These are phyloP conservation scores for Larimichthys polyactis DNA, from an alignment of 2,113 vertebrate genomes.

Conservation along the genomic window DNA sequence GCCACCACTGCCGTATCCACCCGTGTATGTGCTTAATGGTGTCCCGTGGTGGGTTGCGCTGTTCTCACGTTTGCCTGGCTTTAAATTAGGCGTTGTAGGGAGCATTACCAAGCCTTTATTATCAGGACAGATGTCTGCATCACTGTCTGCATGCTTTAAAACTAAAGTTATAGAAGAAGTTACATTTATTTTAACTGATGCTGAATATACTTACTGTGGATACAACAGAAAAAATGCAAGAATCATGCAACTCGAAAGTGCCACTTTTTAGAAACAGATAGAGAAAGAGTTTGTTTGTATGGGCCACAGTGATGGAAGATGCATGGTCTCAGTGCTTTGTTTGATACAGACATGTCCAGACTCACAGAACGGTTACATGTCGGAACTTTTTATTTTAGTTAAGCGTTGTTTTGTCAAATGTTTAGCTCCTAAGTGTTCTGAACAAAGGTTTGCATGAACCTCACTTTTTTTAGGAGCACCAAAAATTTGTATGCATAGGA, in stretches of 20 bases:
- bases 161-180: slow-evolving; percentile 6
- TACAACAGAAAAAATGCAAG: neutral
- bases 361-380: neutral
- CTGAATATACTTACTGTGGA: neutral
- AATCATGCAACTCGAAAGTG: neutral
- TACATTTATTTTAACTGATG: neutral
- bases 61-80: neutral
- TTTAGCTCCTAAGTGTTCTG: neutral
- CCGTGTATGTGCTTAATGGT: neutral
- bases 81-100: neutral
- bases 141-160: neutral
- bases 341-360: neutral
- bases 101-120: slow-evolving; percentile 2
- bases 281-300: neutral
- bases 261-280: no score
- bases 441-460: neutral
- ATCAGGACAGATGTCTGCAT: neutral
- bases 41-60: neutral
- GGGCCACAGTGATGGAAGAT: no score
- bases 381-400: neutral
- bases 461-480: no score
- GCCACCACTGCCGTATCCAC: neutral
- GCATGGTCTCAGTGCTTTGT: neutral
- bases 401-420: neutral
- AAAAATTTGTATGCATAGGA: neutral